A percentile compares a stretch with the other conserved stretches of the same genome.
These are phyloP conservation scores for Ptychadena robeensis DNA, from an alignment of 2,797 vertebrate genomes.

Conservation along the genomic window DNA sequence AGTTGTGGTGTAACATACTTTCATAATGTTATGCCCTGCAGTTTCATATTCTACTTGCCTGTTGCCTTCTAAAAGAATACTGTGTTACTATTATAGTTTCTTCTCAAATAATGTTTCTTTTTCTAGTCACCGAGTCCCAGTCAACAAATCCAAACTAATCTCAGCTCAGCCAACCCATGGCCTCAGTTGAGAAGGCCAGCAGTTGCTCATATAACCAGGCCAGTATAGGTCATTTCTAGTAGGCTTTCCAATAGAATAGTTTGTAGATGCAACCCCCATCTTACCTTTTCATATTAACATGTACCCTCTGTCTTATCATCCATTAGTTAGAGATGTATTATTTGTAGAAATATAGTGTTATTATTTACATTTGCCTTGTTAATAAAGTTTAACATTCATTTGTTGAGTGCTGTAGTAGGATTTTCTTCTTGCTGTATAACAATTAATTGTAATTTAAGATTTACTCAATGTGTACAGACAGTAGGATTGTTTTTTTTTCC, in stretches of 20 bases:
- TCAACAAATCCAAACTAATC: constrained; percentile 9
- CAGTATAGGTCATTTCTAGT: constrained; percentile 34
- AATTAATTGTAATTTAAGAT: too few species aligned
- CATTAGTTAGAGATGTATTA: too few species aligned
- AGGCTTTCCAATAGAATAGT: constrained; percentile 9
- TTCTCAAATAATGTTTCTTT: constrained; percentile 12
- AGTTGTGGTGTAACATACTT: too few species aligned
- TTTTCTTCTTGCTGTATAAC: too few species aligned
- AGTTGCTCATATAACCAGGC: constrained; percentile 46
- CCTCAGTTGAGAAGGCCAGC: constrained; percentile 4
- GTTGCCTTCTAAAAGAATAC: not conserved
- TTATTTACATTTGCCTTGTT: too few species aligned
- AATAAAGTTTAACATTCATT: too few species aligned
- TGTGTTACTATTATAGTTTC: not conserved
- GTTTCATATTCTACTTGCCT: not conserved
- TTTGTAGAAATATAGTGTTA: too few species aligned
- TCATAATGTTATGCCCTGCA: too few species aligned
- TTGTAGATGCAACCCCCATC: not conserved
- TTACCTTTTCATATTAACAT: not conserved
- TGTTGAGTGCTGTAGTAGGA: too few species aligned
- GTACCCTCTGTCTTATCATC: not conserved
- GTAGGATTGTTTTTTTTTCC: too few species aligned
- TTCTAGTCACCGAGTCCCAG: constrained; percentile 24
- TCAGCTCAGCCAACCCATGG: constrained; percentile 43
- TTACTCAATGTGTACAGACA: too few species aligned